phyloP scores from a whole-genome alignment of 1,140 invertebrate genomes.

The Apocrypta bakeri region DNA sequence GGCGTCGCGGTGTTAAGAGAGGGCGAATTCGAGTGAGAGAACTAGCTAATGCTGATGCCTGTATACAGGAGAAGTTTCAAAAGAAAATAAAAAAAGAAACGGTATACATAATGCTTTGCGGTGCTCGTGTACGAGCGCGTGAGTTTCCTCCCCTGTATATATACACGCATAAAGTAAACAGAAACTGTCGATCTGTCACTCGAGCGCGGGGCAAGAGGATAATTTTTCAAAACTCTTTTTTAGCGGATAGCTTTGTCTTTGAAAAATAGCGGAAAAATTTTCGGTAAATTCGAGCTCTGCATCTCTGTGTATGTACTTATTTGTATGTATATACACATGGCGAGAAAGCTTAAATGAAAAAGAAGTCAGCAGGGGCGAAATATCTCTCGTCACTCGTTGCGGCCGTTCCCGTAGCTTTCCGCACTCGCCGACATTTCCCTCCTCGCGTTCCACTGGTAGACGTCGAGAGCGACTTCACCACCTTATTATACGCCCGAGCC shows the following conservation, averaged over 20 bases:
- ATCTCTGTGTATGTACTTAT: too few relatives aligned
- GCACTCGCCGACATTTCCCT: slow-evolving; percentile 46
- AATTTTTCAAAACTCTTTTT: too few relatives aligned
- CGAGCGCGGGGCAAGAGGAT: too few relatives aligned
- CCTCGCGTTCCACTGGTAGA: slow-evolving; percentile 34
- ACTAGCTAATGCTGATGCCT: slow-evolving; percentile 22
- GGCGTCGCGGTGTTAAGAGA: slow-evolving; percentile 53
- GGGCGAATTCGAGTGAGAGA: slow-evolving; percentile 29
- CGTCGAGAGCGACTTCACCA: slow-evolving; percentile 53
- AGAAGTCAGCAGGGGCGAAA: slow-evolving; percentile 38
- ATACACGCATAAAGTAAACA: too few relatives aligned
- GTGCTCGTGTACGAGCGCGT: too few relatives aligned
- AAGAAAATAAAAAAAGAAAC: not conserved
- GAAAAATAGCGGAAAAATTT: too few relatives aligned
- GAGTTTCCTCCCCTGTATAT: too few relatives aligned
- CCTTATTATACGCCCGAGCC: slow-evolving; percentile 57
- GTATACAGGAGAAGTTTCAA: not conserved
- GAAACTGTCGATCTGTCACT: too few relatives aligned
- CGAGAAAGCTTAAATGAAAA: not conserved
- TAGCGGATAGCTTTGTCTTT: too few relatives aligned
- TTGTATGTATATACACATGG: not conserved
- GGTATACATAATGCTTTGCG: not conserved
- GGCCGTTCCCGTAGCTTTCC: slow-evolving; percentile 60
- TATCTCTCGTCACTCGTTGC: slow-evolving; percentile 68
- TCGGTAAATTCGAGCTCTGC: too few relatives aligned